Evolutionary conservation across 2,888 invertebrate species (phyloP), one percentile per base, ranked within the genome.

Genomic region (Elgonia sp.): DNA sequence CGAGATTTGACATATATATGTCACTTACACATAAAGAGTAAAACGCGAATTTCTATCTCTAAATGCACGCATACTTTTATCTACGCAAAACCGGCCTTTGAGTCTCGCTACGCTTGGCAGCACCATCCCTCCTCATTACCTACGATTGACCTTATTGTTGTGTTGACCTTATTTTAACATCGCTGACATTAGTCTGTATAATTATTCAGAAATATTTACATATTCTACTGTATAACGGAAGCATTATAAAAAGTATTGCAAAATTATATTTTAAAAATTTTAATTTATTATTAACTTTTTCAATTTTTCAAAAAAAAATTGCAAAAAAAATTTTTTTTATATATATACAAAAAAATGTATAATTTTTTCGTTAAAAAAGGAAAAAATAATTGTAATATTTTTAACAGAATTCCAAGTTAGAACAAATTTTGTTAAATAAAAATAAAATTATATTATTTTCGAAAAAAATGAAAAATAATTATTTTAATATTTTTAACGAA

Each of bases 101-200:
- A 81, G 69, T 70, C 50, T 80, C 76, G 91, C 70, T 89, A 92
- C 91, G 93, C 93, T 93, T 89, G 79, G 89, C 89, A 91, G 92
- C 91, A 70, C 90, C 90, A 92, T 92, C 92, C 93, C 92, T 93
- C 91, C 92, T 93, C 92, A 92, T 93, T 93, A 92, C 89, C 87
- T 90, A 88, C 91, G 65, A 89, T 92, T 93, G 92, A 92, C 92
- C 93, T 92, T 92, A 93, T 93, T 92, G 92, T 92, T 91, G 92
- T 91, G 90, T 92, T 90, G 91, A 53, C 46, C 12, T 14, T 14
- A 46, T 46, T 46, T 46, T 16, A 46, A 46, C 46, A 7, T 14
- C 16, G 2, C 16, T 7, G 7, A 10, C 10, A 14, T 46, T 16
- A 46, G 1, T 14, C 46, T 16, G 12, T 46, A 46, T 14, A 46